These are phyloP conservation scores for Cryptus armator DNA, from an alignment of 2,888 invertebrate species.

Conservation along the genomic window DNA sequence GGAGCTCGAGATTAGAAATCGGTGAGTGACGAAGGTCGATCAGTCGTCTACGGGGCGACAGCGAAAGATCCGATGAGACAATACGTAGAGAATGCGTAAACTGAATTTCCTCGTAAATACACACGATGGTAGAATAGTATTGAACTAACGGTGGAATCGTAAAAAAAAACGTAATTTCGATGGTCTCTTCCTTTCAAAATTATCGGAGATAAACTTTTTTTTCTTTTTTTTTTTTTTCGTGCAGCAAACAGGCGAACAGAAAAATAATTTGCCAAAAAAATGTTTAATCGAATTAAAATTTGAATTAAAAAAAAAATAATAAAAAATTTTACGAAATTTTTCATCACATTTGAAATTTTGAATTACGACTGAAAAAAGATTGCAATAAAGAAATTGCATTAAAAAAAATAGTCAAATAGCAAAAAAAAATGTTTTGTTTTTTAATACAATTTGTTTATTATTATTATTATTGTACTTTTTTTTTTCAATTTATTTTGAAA, in stretches of 20 bases:
- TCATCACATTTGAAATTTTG: too few species aligned
- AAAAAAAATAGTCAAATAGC: not conserved
- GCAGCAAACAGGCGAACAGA: not conserved
- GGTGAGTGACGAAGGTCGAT: constrained; percentile 37
- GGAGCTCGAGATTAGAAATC: constrained; percentile 38
- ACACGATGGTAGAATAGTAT: not conserved
- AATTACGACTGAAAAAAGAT: too few species aligned
- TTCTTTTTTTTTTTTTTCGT: not conserved
- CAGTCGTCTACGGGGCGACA: constrained; percentile 17
- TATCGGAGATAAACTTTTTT: not conserved
- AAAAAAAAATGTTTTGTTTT: too few species aligned
- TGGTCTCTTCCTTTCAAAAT: not conserved
- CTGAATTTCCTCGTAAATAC: not conserved
- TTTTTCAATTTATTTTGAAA: not conserved
- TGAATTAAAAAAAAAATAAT: too few species aligned
- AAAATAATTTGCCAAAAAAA: not conserved
- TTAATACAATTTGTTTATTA: too few species aligned
- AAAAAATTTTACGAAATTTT: too few species aligned
- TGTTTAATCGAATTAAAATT: too few species aligned
- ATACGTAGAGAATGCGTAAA: not conserved
- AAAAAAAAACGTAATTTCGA: not conserved
- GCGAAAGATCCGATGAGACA: constrained; percentile 7
- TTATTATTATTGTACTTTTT: not conserved
- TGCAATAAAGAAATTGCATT: too few species aligned
- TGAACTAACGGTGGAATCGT: not conserved